Conservation (phyloP, 2,888 invertebrate genomes). For the Chironomus tentans region DNA sequence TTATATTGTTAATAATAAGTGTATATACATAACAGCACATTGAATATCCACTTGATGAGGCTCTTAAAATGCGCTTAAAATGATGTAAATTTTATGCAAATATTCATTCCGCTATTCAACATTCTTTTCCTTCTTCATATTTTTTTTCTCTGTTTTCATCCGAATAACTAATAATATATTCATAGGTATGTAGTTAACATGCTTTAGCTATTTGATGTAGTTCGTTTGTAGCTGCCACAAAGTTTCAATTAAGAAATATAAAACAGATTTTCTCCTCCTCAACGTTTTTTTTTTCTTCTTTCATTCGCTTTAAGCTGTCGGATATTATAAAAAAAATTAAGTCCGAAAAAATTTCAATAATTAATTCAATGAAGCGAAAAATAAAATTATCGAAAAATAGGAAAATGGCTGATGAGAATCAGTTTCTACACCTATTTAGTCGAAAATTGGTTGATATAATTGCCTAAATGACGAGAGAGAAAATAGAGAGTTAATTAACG, state of each 20-base stretch:
- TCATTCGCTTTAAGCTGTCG: not conserved
- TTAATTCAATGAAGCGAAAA: slow-evolving; percentile 4
- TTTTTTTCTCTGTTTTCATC: not conserved
- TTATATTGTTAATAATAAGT: not conserved
- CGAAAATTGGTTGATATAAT: not conserved
- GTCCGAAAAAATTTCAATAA: not conserved
- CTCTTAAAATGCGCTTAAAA: slow-evolving; percentile 16
- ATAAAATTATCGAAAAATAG: no score
- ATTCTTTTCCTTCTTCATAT: not conserved
- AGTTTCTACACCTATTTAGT: not conserved
- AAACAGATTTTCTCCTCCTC: not conserved
- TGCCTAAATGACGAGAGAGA: not conserved
- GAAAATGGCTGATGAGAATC: slow-evolving; percentile 3
- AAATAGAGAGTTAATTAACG: slow-evolving; percentile 1
- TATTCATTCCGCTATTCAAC: slow-evolving; percentile 2
- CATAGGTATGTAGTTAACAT: not conserved
- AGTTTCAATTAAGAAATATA: slow-evolving; percentile 18
- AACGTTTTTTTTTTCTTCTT: not conserved
- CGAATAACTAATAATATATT: not conserved
- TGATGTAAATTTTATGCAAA: slow-evolving; percentile 23
- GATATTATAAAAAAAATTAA: not conserved
- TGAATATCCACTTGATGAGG: not conserved
- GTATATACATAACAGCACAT: not conserved
- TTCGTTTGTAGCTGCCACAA: not conserved
- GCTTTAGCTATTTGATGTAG: not conserved